These are phyloP conservation scores for Papilio demoleus DNA, from an alignment of 2,888 invertebrate species.

Conservation along the genomic window DNA sequence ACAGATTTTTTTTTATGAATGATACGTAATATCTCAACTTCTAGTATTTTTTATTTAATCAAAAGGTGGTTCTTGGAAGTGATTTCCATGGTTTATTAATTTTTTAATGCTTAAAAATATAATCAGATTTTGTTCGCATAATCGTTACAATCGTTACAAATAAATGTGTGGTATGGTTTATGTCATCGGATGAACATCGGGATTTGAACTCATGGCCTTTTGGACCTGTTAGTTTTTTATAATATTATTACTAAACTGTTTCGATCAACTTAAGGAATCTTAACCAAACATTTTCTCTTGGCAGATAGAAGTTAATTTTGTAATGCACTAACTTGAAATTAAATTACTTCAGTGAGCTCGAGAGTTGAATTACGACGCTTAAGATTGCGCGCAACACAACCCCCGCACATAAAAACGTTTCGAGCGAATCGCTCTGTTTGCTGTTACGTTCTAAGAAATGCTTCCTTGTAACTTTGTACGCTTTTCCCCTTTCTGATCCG, in stretches of 20 bases:
- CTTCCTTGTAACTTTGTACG: constrained; percentile 34
- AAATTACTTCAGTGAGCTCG: constrained; percentile 52
- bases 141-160: too few relatives aligned
- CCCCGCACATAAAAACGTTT: constrained; percentile 44
- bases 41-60: too few relatives aligned
- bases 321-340: constrained; percentile 54
- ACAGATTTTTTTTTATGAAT: too few relatives aligned
- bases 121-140: background rate
- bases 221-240: too few relatives aligned
- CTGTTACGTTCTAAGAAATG: constrained; percentile 40
- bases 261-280: background rate
- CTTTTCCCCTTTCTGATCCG: constrained; percentile 22
- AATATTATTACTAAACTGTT: background rate
- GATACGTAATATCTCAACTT: too few relatives aligned
- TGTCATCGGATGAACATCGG: too few relatives aligned
- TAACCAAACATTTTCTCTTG: constrained; percentile 33
- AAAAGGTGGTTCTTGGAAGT: too few relatives aligned
- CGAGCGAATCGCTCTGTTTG: constrained; percentile 40
- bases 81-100: too few relatives aligned
- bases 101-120: background rate
- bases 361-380: constrained; percentile 46
- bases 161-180: too few relatives aligned
- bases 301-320: constrained; percentile 50
- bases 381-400: constrained; percentile 46
- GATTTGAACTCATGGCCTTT: too few relatives aligned